These are phyloP conservation scores for Ammospiza caudacuta DNA, from an alignment of 2,113 vertebrate genomes.

Conservation along the genomic window DNA sequence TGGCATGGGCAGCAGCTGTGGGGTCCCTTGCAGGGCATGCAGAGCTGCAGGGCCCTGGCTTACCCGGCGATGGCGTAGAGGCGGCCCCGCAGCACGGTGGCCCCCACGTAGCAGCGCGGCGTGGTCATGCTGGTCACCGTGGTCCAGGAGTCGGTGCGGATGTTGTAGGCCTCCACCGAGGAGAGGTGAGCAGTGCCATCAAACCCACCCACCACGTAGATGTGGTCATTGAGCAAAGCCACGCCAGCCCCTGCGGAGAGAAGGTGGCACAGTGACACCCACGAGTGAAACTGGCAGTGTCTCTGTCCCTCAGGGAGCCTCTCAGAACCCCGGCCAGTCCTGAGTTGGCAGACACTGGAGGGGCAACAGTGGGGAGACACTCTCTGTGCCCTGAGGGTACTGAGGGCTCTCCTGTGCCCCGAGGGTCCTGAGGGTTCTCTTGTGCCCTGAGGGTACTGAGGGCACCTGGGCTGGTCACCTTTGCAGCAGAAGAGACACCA, in stretches of 20 bases:
- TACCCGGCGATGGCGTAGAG: conserved; percentile 97
- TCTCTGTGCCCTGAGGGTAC: no score
- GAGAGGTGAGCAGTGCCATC: conserved; percentile 95
- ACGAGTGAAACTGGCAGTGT: rapidly evolving
- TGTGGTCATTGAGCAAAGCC: conserved; percentile 95
- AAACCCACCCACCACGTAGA: conserved; percentile 96
- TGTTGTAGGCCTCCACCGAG: conserved; percentile 96
- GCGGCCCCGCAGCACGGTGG: conserved; percentile 92
- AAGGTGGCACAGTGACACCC: background rate
- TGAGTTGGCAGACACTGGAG: no score
- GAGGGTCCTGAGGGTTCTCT: no score
- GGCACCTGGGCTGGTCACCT: no score
- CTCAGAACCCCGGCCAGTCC: no score
- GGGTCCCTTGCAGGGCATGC: background rate
- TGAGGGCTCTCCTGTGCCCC: no score
- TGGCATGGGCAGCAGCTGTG: background rate
- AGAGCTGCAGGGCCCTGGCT: background rate
- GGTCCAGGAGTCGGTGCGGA: conserved; percentile 96
- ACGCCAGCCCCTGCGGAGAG: conserved; percentile 87
- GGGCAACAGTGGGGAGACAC: no score
- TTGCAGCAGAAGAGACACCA: no score
- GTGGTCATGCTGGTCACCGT: conserved; percentile 97
- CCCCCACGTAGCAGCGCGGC: conserved; percentile 95
- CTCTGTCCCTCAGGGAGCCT: no score
- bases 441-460: no score